Conservation (phyloP, 1,140 invertebrate genomes). For the Homarus americanus region DNA sequence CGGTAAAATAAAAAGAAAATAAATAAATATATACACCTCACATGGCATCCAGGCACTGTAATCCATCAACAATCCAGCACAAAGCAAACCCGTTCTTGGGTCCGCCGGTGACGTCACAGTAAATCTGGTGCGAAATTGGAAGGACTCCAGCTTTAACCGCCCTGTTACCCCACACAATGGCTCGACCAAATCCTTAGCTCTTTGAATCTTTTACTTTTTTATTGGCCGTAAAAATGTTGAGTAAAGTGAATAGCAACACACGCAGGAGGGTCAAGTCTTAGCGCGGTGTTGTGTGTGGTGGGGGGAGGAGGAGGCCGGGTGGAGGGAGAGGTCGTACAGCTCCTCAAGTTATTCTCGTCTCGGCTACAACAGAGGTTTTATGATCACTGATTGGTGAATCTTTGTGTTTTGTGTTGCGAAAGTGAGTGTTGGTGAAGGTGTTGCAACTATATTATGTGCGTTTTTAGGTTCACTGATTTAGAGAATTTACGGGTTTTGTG, state of each 20-base stretch:
- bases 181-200: background rate
- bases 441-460: too few relatives aligned
- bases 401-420: too few relatives aligned
- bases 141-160: background rate
- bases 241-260: conserved; percentile 10
- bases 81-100: background rate
- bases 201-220: background rate
- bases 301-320: background rate
- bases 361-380: too few relatives aligned
- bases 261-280: conserved; percentile 2
- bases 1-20: too few relatives aligned
- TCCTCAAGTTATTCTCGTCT: too few relatives aligned
- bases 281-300: background rate
- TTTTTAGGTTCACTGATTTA: too few relatives aligned
- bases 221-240: conserved; percentile 4
- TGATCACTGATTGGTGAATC: too few relatives aligned
- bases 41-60: too few relatives aligned
- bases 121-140: conserved; percentile 1
- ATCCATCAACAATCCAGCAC: too few relatives aligned
- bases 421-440: too few relatives aligned
- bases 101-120: background rate
- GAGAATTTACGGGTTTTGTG: too few relatives aligned
- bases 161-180: background rate
- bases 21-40: too few relatives aligned
- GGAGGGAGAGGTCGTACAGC: background rate